Percentiles rank a stretch among this genome's conserved stretches.
phyloP scores from a whole-genome alignment of 2,888 invertebrate species.

The Agrochola lota region DNA sequence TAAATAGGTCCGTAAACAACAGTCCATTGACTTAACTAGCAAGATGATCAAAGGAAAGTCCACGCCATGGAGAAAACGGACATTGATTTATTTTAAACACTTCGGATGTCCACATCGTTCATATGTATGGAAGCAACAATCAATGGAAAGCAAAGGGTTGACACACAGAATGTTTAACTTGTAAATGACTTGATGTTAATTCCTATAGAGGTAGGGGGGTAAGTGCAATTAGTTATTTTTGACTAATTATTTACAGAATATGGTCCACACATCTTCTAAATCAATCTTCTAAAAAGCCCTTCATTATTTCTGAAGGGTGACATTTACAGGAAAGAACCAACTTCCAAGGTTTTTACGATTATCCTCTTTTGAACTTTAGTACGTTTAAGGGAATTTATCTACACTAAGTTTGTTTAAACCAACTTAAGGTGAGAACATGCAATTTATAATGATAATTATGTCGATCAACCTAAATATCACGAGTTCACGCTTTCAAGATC shows the following conservation, averaged over 20 bases:
- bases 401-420: neutral
- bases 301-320: neutral
- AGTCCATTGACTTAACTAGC: too few relatives aligned
- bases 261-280: neutral
- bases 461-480: conserved; percentile 46
- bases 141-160: conserved; percentile 1
- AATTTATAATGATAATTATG: conserved; percentile 19
- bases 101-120: conserved; percentile 19
- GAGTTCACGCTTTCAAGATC: conserved; percentile 25
- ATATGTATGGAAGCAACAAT: conserved; percentile 4
- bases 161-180: neutral
- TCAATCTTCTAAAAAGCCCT: neutral
- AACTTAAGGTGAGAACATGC: neutral
- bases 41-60: neutral
- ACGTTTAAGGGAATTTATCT: neutral
- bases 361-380: neutral
- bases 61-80: conserved; percentile 1
- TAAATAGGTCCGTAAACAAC: too few relatives aligned
- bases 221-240: neutral
- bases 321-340: neutral
- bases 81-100: conserved; percentile 17
- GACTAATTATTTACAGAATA: neutral
- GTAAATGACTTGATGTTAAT: neutral
- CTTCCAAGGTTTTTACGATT: neutral
- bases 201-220: neutral